phyloP scores from a whole-genome alignment of 2,797 vertebrate species.

The Tenualosa thibaudeaui region DNA sequence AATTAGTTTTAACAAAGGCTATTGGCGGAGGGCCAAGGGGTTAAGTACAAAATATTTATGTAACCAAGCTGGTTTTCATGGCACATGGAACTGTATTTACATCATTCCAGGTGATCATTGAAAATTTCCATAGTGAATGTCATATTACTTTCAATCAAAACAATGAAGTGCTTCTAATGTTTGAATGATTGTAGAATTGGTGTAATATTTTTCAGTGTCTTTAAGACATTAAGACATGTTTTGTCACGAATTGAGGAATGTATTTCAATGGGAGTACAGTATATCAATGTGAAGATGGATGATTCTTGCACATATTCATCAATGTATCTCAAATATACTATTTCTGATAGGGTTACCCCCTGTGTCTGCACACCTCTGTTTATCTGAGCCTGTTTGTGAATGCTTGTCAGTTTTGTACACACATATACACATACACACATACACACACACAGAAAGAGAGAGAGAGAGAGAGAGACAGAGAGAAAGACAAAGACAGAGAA shows the following conservation, averaged over 20 bases:
- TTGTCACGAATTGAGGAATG: background rate
- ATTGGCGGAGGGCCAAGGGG: background rate
- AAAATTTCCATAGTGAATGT: background rate
- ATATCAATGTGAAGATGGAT: background rate
- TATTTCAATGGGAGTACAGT: background rate
- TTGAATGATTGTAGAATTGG: background rate
- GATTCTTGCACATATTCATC: background rate
- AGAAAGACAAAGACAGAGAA: background rate
- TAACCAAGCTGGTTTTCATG: background rate
- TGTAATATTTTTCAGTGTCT: background rate
- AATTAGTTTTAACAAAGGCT: slow-evolving; percentile 1
- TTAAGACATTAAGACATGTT: background rate
- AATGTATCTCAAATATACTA: background rate
- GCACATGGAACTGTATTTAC: background rate
- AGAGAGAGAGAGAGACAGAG: background rate
- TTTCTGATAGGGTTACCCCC: background rate
- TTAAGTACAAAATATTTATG: background rate
- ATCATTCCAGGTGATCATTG: background rate
- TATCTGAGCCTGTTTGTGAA: slow-evolving; percentile 22
- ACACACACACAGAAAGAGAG: background rate
- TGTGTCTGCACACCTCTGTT: slow-evolving; percentile 4
- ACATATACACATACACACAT: background rate
- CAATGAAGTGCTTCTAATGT: background rate
- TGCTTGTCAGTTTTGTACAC: background rate
- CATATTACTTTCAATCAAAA: background rate